phyloP scores from a whole-genome alignment of 2,113 vertebrate species.

The Grus americana region DNA sequence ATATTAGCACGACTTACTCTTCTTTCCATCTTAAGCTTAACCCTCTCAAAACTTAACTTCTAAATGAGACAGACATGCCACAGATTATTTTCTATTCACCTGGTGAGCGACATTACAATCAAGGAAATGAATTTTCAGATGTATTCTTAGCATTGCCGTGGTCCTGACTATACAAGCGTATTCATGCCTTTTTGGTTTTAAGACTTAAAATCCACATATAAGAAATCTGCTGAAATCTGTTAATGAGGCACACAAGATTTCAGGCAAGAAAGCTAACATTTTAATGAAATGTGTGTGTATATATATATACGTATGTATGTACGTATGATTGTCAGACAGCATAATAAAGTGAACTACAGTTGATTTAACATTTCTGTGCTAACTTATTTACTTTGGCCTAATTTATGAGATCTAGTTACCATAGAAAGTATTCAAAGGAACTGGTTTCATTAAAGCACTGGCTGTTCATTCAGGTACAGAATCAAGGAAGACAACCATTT shows the following conservation, averaged over 20 bases:
- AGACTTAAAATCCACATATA: neutral
- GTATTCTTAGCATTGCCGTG: neutral
- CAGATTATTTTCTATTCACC: neutral
- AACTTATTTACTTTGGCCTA: neutral
- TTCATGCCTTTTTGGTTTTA: neutral
- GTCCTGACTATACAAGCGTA: neutral
- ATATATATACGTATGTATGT: neutral
- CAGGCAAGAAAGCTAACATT: neutral
- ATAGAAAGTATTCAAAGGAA: neutral
- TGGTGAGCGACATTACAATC: neutral
- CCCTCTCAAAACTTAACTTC: neutral
- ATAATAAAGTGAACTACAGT: neutral
- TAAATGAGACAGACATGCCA: neutral
- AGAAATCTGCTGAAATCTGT: neutral
- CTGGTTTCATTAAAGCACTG: neutral
- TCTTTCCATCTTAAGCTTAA: neutral
- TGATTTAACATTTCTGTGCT: neutral
- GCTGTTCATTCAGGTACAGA: neutral
- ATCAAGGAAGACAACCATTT: neutral
- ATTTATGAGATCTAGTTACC: neutral
- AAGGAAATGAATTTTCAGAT: neutral
- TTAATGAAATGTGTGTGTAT: neutral
- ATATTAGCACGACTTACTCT: neutral
- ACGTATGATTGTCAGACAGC: neutral
- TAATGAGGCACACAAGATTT: neutral